Evolutionary conservation across 2,113 vertebrate species (phyloP).

Genomic region (Pao palembangensis): DNA sequence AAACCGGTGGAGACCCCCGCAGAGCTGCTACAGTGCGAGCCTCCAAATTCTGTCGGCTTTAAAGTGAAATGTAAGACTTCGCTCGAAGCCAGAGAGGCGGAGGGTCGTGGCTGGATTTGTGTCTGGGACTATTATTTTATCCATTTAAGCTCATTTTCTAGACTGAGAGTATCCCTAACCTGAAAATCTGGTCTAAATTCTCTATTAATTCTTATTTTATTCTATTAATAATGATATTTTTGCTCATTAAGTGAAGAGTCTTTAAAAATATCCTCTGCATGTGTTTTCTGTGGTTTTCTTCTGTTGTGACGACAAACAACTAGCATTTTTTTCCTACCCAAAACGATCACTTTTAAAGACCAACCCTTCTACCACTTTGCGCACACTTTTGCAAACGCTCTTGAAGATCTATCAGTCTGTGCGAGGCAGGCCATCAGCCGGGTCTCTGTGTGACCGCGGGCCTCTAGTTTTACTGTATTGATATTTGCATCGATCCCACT

Average conservation of each 20-base stretch:
- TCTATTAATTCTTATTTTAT: no score
- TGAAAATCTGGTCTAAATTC: no score
- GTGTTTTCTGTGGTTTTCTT: neutral
- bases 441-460: constrained; percentile 24
- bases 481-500: constrained; percentile 66
- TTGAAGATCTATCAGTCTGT: constrained; percentile 30
- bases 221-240: neutral
- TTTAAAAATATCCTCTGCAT: neutral
- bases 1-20: neutral
- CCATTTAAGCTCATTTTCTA: no score
- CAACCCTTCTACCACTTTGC: no score
- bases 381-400: neutral
- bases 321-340: neutral
- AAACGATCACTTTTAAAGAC: neutral
- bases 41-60: neutral
- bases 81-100: neutral
- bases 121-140: constrained; percentile 1
- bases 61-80: constrained; percentile 4
- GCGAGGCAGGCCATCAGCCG: constrained; percentile 42
- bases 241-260: neutral
- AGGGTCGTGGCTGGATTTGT: neutral
- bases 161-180: no score
- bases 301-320: neutral
- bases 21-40: neutral
- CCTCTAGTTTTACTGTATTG: constrained; percentile 60